These are phyloP conservation scores for Lagopus leucura DNA, from an alignment of 2,113 vertebrate species.

Conservation along the genomic window DNA sequence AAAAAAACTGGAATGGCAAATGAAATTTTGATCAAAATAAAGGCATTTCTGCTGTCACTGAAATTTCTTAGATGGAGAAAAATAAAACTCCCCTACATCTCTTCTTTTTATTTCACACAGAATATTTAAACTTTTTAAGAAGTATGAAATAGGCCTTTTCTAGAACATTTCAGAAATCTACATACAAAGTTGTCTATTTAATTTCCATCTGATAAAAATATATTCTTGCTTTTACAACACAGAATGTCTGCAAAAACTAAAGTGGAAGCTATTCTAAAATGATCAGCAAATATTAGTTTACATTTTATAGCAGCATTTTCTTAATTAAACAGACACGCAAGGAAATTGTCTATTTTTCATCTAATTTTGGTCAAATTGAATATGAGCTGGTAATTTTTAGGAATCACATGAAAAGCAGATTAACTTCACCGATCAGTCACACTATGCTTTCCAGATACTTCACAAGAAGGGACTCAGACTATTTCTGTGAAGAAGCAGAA, in stretches of 20 bases:
- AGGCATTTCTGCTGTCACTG: background rate
- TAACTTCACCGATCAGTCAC: background rate
- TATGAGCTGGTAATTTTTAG: background rate
- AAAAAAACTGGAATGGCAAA: constrained; percentile 20
- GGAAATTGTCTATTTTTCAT: background rate
- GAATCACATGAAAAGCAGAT: background rate
- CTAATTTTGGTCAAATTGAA: background rate
- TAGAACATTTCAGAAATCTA: background rate
- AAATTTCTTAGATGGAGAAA: background rate
- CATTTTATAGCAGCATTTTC: background rate
- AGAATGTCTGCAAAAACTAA: background rate
- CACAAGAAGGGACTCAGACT: background rate
- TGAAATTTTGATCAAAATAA: constrained; percentile 18
- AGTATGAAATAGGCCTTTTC: background rate
- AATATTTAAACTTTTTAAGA: background rate
- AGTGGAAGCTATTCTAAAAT: background rate
- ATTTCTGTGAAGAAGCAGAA: background rate
- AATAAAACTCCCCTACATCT: background rate
- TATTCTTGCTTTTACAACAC: background rate
- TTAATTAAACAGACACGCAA: background rate
- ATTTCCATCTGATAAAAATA: background rate
- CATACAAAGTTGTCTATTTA: background rate
- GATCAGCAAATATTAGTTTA: background rate
- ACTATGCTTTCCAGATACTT: background rate
- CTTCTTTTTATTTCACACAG: background rate